Percentiles rank a stretch among this genome's conserved stretches.
Evolutionary conservation across 2,888 invertebrate genomes (phyloP).

Genomic region (Laothoe populi): DNA sequence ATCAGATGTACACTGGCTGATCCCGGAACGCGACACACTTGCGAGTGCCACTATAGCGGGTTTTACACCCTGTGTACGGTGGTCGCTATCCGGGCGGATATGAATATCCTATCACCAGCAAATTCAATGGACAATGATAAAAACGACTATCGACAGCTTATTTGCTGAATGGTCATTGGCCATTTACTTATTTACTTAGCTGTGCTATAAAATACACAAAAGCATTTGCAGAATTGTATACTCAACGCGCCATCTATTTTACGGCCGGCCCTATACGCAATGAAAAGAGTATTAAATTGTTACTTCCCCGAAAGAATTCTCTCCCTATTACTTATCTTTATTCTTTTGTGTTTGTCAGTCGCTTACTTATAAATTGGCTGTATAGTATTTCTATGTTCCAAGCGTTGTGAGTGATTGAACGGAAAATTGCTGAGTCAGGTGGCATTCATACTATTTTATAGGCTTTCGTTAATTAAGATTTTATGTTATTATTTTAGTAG

Average conservation of each 20-base stretch:
- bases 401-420: background rate
- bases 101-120: too few species aligned
- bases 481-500: slow-evolving; percentile 6
- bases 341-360: background rate
- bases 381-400: background rate
- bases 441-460: background rate
- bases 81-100: too few species aligned
- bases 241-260: background rate
- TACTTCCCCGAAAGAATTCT: background rate
- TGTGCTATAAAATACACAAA: background rate
- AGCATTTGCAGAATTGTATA: background rate
- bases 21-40: too few species aligned
- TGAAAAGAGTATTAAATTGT: slow-evolving; percentile 3
- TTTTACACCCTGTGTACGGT: too few species aligned
- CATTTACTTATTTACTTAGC: background rate
- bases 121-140: too few species aligned
- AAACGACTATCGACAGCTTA: background rate
- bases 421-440: background rate
- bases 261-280: background rate
- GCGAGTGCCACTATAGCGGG: too few species aligned
- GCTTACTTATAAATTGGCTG: background rate
- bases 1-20: too few species aligned
- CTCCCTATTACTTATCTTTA: background rate
- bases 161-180: background rate
- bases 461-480: background rate